Evolutionary conservation across 2,888 invertebrate genomes (phyloP).

Genomic region (Temnothorax rugatulus): DNA sequence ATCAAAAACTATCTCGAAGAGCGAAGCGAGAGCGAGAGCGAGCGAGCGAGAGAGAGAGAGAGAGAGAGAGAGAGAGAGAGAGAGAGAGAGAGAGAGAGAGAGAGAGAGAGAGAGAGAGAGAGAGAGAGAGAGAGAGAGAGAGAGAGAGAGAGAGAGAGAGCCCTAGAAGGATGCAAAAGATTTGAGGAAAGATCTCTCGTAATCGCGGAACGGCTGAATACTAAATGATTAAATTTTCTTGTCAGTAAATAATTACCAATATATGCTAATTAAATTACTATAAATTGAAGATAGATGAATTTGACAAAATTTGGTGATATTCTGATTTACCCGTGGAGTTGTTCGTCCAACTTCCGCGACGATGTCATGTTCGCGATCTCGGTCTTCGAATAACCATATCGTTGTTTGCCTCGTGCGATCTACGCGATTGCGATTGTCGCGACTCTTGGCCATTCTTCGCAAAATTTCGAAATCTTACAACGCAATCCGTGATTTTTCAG

Average conservation of each 20-base stretch:
- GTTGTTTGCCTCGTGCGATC: background rate
- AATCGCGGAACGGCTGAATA: background rate
- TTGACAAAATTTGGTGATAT: background rate
- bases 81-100: too few species aligned
- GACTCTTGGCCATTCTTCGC: background rate
- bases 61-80: too few species aligned
- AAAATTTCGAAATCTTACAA: background rate
- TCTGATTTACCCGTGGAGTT: constrained; percentile 10
- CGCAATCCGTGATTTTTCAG: background rate
- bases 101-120: too few species aligned
- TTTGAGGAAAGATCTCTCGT: background rate
- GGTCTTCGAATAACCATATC: constrained; percentile 18
- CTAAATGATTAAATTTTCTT: background rate
- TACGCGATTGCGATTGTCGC: background rate
- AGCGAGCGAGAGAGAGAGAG: too few species aligned
- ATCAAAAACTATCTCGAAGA: background rate
- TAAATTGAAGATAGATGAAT: background rate
- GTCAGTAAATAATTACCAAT: background rate
- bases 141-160: too few species aligned
- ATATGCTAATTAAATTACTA: background rate
- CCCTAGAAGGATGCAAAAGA: background rate
- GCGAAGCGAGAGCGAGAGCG: too few species aligned
- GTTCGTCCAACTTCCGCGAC: background rate
- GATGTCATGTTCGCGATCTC: background rate
- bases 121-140: too few species aligned